Percentiles rank a stretch among this genome's conserved stretches.
These are phyloP conservation scores for Alviniconcha strummeri DNA, from an alignment of 2,888 invertebrate genomes.

Conservation along the genomic window DNA sequence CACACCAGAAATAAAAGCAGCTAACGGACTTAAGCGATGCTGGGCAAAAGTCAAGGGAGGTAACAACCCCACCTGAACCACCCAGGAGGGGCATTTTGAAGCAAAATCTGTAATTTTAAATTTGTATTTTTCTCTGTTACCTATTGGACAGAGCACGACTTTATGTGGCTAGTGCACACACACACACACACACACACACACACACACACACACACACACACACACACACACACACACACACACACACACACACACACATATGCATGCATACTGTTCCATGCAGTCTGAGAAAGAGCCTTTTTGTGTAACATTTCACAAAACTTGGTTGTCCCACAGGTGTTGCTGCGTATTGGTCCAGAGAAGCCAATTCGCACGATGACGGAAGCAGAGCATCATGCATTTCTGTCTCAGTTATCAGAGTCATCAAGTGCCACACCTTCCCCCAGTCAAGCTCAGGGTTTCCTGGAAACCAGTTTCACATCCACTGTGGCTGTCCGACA, in stretches of 20 bases:
- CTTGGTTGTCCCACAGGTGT: slow-evolving; percentile 62
- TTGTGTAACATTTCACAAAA: too few species aligned
- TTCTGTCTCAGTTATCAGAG: slow-evolving; percentile 47
- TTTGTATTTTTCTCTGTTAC: too few species aligned
- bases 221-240: not conserved
- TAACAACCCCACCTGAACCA: too few species aligned
- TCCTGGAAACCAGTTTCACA: slow-evolving; percentile 38
- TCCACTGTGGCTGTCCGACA: not conserved
- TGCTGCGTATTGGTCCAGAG: slow-evolving; percentile 82
- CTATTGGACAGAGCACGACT: too few species aligned
- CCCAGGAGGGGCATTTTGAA: too few species aligned
- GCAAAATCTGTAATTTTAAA: too few species aligned
- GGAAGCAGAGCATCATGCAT: slow-evolving; percentile 60
- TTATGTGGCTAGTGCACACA: not conserved
- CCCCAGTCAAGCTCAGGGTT: slow-evolving; percentile 28
- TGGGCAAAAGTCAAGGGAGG: too few species aligned
- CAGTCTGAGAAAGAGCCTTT: too few species aligned
- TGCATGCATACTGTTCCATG: not conserved
- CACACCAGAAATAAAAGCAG: too few species aligned
- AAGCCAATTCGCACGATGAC: slow-evolving; percentile 78
- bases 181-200: not conserved
- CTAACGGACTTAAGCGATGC: too few species aligned
- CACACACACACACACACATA: not conserved
- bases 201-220: not conserved
- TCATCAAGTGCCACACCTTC: slow-evolving; percentile 63